Percentiles rank a stretch among this genome's conserved stretches.
These are phyloP conservation scores for Crotophaga sulcirostris DNA, from an alignment of 2,113 vertebrate genomes.

Conservation along the genomic window DNA sequence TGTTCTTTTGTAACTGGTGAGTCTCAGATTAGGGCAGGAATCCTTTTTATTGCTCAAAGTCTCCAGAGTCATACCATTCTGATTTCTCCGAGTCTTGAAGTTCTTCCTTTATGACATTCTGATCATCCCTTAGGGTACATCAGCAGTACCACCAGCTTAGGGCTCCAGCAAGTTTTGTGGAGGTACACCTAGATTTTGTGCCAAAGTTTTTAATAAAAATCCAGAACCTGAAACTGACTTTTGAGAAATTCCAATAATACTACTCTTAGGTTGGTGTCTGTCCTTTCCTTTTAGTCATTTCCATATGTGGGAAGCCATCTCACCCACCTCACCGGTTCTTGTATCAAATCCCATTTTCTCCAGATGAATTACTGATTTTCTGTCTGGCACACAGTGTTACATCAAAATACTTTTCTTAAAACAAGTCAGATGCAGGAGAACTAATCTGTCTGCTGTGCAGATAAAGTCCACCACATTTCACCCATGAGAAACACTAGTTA, in stretches of 20 bases:
- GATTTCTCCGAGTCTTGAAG: not conserved
- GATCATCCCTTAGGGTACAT: not conserved
- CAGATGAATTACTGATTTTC: slow-evolving; percentile 9
- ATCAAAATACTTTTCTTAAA: slow-evolving; percentile 1
- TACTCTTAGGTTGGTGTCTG: not conserved
- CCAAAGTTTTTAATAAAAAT: not conserved
- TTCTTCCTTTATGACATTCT: not conserved
- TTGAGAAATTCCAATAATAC: not conserved
- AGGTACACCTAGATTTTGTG: not conserved
- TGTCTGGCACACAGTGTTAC: not conserved
- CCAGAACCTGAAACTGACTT: not conserved
- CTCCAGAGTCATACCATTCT: not conserved
- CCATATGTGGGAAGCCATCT: not conserved
- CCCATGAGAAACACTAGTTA: slow-evolving; percentile 19
- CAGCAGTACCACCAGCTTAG: not conserved
- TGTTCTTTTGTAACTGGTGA: not conserved
- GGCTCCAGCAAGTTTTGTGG: not conserved
- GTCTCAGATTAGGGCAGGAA: not conserved
- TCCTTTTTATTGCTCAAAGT: not conserved
- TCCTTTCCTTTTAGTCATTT: not conserved
- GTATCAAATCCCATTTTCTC: not conserved
- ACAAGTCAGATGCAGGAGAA: not conserved
- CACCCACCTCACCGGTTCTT: not conserved
- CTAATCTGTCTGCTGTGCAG: not conserved
- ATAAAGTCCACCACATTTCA: not conserved